Evolutionary conservation across 2,797 vertebrate genomes (phyloP).

Genomic region (Psittacula echo): DNA sequence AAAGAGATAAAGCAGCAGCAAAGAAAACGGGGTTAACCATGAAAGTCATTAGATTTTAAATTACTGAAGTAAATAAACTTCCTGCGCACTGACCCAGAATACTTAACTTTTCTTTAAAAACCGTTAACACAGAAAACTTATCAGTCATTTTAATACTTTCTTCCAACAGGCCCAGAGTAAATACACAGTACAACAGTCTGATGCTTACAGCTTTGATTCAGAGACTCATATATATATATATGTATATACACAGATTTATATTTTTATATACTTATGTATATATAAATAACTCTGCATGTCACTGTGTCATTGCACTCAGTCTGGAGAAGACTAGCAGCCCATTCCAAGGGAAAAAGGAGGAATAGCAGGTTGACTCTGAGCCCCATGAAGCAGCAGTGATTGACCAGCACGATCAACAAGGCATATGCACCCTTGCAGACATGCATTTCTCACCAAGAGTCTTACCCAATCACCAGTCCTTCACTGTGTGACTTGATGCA

Average conservation of each 20-base stretch:
- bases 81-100: background rate
- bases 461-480: background rate
- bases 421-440: background rate
- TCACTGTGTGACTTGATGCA: background rate
- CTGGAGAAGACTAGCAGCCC: background rate
- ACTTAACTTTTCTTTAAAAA: slow-evolving; percentile 63
- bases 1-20: slow-evolving; percentile 67
- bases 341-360: background rate
- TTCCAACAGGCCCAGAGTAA: background rate
- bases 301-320: background rate
- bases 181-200: background rate
- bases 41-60: slow-evolving; percentile 74
- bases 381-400: rapidly evolving
- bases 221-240: background rate
- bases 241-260: background rate
- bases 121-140: slow-evolving; percentile 33
- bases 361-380: background rate
- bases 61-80: slow-evolving; percentile 68
- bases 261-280: too few species aligned
- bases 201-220: background rate
- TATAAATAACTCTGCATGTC: background rate
- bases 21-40: slow-evolving; percentile 70
- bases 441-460: rapidly evolving
- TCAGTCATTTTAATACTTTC: slow-evolving; percentile 37
- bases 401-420: rapidly evolving